Percentiles rank a stretch among this genome's conserved stretches.
These are phyloP conservation scores for Vannuccia rotundouncinata DNA, from an alignment of 2,888 invertebrate genomes.

Conservation along the genomic window DNA sequence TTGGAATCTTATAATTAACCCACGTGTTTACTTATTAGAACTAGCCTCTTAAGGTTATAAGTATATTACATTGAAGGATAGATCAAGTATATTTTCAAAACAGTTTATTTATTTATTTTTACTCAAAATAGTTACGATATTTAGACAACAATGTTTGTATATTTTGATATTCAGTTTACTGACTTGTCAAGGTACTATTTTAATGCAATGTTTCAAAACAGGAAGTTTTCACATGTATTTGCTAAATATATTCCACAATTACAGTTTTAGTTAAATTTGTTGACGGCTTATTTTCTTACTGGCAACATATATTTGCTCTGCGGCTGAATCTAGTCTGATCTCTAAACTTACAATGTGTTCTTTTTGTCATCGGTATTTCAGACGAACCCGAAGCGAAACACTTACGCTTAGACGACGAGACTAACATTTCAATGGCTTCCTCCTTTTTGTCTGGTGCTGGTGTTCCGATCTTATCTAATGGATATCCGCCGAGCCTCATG, in stretches of 20 bases:
- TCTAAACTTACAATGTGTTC: too few relatives aligned
- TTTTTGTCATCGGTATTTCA: too few relatives aligned
- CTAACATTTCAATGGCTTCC: background rate
- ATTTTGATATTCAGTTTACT: background rate
- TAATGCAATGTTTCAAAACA: background rate
- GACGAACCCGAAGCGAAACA: constrained; percentile 6
- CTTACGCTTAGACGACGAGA: background rate
- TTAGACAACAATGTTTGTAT: too few relatives aligned
- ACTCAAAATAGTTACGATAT: too few relatives aligned
- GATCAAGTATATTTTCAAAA: background rate
- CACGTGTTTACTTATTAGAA: too few relatives aligned
- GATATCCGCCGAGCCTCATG: constrained; percentile 3
- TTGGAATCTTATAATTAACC: too few relatives aligned
- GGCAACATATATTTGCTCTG: too few relatives aligned
- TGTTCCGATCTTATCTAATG: background rate
- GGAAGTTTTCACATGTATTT: background rate
- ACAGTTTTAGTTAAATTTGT: background rate
- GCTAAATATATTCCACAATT: background rate
- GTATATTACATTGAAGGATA: background rate
- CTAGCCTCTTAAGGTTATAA: too few relatives aligned
- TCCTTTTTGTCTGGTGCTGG: background rate
- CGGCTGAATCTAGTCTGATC: too few relatives aligned
- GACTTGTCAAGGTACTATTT: background rate
- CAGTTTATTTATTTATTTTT: background rate
- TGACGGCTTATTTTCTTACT: too few relatives aligned